Base-by-base conservation (phyloP, 2,797 vertebrate genomes). In the Lerista edwardsae region DNA sequence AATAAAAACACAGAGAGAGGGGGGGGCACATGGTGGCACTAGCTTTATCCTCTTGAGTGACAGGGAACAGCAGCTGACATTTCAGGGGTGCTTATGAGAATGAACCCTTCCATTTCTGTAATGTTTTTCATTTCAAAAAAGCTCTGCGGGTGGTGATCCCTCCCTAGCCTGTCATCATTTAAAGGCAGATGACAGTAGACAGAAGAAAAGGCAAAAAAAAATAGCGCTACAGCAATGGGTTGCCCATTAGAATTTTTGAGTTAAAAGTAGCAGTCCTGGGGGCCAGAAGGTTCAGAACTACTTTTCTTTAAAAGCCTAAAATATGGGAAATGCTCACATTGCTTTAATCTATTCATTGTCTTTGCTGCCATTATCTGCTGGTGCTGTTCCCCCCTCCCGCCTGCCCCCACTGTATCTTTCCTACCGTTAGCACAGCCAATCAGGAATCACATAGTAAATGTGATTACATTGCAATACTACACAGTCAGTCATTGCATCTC, bases 1-100 rank as follows among this genome's bases (percentile, higher is more conserved):
- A 80, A 73, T 39, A 11, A 57, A 36, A 27, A 11, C 5, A 47
- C 5, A 47, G 44, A 51, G 14, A 51, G 12, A 51, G 47, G 14
- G 47, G 9, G 55, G 39, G 14, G 5, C 27, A 44, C 25, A 36
- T 31, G 55, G 21, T 29, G 25, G 23, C 34, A 23, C n/a, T 51
- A 31, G 39, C 59, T 73, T 41, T 12, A 51, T 79, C 59, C 78
- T 61, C 23, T 55, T 68, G 51, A 85, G 72, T 6, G 64, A 80
- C 84, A 85, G 41, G 11, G 51, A 75, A 36, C 79, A 85, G 72
- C 62, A 68, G 84, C 64, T 85, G 84, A 81, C 79, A 81, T 85
- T 85, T 85, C 84, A 76, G 84, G 62, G 79, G 64, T 67, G 36
- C 64, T 75, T 69, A 47, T 61, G 59, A 29, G 72, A 85, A 81